Percentiles rank a stretch among this genome's conserved stretches.
Conservation (phyloP, 2,888 invertebrate species). For the Erebia palarica region DNA sequence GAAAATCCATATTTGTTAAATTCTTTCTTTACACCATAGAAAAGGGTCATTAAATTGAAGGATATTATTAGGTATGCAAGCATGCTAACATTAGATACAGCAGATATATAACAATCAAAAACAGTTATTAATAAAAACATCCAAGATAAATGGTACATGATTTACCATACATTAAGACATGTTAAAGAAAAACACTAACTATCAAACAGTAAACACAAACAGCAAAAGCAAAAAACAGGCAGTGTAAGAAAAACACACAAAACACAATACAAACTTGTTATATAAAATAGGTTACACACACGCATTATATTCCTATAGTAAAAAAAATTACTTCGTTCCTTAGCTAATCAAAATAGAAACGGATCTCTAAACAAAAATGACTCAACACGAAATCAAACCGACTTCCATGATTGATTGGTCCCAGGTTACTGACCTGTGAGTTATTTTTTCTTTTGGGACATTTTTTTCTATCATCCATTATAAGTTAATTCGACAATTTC, state of each 20-base stretch:
- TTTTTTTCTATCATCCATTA: slow-evolving; percentile 14
- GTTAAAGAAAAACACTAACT: neutral
- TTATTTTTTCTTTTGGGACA: slow-evolving; percentile 7
- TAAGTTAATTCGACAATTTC: slow-evolving; percentile 14
- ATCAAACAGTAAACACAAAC: neutral
- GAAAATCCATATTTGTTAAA: too few species aligned
- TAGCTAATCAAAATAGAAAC: neutral
- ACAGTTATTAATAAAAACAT: too few species aligned
- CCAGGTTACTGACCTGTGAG: slow-evolving; percentile 1
- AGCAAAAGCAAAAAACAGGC: neutral
- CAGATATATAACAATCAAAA: too few species aligned
- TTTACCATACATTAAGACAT: neutral
- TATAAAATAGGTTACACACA: too few species aligned
- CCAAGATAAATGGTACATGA: too few species aligned
- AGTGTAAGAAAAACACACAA: too few species aligned
- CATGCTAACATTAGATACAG: too few species aligned
- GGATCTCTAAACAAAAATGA: slow-evolving; percentile 12
- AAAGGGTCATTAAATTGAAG: too few species aligned
- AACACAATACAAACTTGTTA: too few species aligned
- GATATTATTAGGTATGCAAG: too few species aligned
- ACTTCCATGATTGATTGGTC: slow-evolving; percentile 13
- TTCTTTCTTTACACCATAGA: too few species aligned
- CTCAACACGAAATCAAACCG: slow-evolving; percentile 6
- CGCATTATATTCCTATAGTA: neutral
- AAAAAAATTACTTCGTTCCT: neutral